Percentiles rank a stretch among this genome's conserved stretches.
phyloP scores from a whole-genome alignment of 2,113 vertebrate genomes.

The Lasiurus cinereus region DNA sequence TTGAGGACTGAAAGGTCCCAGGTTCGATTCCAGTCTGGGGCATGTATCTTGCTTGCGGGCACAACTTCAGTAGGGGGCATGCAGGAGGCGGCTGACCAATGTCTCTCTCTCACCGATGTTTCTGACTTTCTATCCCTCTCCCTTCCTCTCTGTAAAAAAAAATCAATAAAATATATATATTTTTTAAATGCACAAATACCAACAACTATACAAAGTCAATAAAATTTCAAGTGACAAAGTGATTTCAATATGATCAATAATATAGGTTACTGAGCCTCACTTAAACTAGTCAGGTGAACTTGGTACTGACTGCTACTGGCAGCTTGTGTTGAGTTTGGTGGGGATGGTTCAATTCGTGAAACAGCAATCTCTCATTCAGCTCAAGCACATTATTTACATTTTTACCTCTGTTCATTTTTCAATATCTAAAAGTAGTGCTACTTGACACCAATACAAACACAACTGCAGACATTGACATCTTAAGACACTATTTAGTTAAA shows the following conservation, averaged over 20 bases:
- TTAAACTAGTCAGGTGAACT: not conserved
- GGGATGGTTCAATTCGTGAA: not conserved
- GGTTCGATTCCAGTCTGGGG: no score
- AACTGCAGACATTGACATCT: not conserved
- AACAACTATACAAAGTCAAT: not conserved
- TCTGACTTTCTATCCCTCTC: no score
- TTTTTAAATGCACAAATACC: not conserved
- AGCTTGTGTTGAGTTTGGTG: not conserved
- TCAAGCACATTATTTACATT: not conserved
- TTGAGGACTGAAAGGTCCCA: no score
- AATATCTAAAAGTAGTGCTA: not conserved
- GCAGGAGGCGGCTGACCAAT: no score
- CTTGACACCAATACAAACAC: not conserved
- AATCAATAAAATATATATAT: not conserved
- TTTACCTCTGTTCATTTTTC: not conserved
- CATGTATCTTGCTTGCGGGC: no score
- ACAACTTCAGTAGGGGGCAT: no score
- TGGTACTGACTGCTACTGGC: not conserved
- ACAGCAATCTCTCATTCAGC: not conserved
- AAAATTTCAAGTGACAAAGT: conserved; percentile 26
- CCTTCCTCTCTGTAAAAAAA: no score
- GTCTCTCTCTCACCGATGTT: no score
- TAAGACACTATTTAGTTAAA: not conserved
- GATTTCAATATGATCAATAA: not conserved
- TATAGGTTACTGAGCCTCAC: not conserved